Evolutionary conservation across 2,113 vertebrate species (phyloP), one percentile per base, ranked within the genome.

Genomic region (Corapipo altera): DNA sequence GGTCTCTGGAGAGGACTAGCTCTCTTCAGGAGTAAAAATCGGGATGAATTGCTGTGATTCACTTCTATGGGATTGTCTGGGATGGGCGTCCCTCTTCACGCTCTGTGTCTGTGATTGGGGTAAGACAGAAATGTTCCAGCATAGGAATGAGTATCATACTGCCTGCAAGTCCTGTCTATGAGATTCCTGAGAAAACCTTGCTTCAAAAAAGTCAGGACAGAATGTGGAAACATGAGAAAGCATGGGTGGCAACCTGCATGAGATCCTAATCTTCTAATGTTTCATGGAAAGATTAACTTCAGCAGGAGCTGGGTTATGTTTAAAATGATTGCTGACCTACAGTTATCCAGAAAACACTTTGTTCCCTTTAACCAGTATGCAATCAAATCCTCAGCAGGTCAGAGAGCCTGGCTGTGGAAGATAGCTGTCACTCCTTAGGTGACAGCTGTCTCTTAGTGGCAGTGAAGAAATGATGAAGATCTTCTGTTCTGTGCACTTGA

Each of bases 341-440:
- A 23, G 12, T 43, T 43, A 49, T 28, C 8, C 65, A 41, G n/a
- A 12, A 65, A 71, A 3, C 9, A 22, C 23, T 66, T 49, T 1
- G 0, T 37, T 71, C 32, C 14, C 64, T 90, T n/a, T 61, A 82
- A 35, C 44, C 27, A 54, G n/a, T 19, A 66, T 24, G 13, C 8
- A 59, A n/a, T 33, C 11, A 65, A 15, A n/a, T 30, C 27, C 64
- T 54, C 35, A 71, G 39, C 44, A 86, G 15, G n/a, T 15, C 2
- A 3, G 22, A 0, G 9, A 75, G 24, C 35, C 54, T 30, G 33
- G 28, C 15, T 20, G 8, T 52, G 1, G 0, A 64, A 39, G 49
- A 9, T 28, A 65, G 39, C 9, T 4, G 0, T 65, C n/a, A 21
- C 51, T 86, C 27, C 32, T 72, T 27, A 48, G 58, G 23, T 59